Evolutionary conservation across 2,888 invertebrate genomes (phyloP).

Genomic region (Odontocerum albicorne): DNA sequence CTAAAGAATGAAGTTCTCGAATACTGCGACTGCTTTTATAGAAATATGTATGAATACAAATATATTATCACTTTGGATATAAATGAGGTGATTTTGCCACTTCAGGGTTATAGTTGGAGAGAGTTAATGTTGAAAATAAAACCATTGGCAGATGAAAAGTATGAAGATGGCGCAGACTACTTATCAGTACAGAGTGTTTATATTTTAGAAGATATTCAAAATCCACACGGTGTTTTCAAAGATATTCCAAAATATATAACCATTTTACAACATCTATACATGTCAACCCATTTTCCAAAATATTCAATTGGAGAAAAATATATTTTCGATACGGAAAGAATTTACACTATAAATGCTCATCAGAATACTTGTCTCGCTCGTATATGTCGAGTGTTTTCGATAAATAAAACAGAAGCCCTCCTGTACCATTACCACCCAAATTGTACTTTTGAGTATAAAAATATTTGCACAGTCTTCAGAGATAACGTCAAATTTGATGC

Average conservation of each 20-base stretch:
- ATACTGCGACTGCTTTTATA: constrained; percentile 94
- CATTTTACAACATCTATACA: constrained; percentile 90
- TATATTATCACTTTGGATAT: constrained; percentile 91
- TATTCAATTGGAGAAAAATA: constrained; percentile 93
- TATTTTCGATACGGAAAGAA: constrained; percentile 89
- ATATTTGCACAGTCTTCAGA: constrained; percentile 79
- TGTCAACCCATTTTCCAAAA: constrained; percentile 88
- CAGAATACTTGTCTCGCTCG: constrained; percentile 88
- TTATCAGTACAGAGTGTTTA: constrained; percentile 92
- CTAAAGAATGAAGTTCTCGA: constrained; percentile 93
- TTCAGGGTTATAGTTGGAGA: constrained; percentile 74
- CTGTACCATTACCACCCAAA: constrained; percentile 93
- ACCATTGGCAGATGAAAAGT: constrained; percentile 68
- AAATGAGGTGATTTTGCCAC: constrained; percentile 93
- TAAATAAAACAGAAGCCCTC: constrained; percentile 81
- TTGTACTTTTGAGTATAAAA: constrained; percentile 85
- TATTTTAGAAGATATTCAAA: constrained; percentile 85
- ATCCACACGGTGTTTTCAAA: constrained; percentile 77
- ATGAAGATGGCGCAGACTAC: constrained; percentile 70
- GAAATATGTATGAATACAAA: constrained; percentile 86
- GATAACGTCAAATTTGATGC: constrained; percentile 82
- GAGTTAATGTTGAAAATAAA: constrained; percentile 74
- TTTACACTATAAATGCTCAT: constrained; percentile 88
- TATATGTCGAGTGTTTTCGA: constrained; percentile 80
- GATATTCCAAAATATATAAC: constrained; percentile 87